Base-by-base conservation (phyloP, 2,888 invertebrate species). In the Cephus spinipes region DNA sequence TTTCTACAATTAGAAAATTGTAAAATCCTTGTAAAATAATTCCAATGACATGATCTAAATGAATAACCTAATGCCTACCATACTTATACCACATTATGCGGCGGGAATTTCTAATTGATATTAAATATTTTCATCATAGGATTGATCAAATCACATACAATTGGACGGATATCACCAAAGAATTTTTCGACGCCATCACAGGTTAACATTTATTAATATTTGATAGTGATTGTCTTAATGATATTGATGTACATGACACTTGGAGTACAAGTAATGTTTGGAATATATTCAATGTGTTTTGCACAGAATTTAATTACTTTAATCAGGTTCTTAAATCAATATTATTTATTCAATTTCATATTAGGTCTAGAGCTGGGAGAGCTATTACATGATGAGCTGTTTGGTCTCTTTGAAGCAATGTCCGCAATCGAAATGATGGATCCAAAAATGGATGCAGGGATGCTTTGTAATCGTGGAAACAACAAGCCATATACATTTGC, bases 341-440 rank as follows among this genome's bases (percentile, higher is more conserved):
- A 76, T 40, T 23, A 40, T 6, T 55, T 55, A 55, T 55, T 23
- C 9, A 71, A 73, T 31, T 73, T 34, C 30, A n/a, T 34, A 73
- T 79, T 86, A 95, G 97, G 97, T 89, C 92, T 99, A 80, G 93
- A 96, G 86, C 93, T 98, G 76, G 99, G 99, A 3, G 98, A 99
- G 92, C 92, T 99, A 55, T 93, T 98, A 11, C 98, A 98, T 88
- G 98, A 98, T 93, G 96, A 97, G 76, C 92, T 96, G 32, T 98
- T 96, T 93, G 97, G 98, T 4, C 93, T 99, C 69, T 98, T 98
- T 92, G 99, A 99, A 92, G 99, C 99, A 0, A 99, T 99, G 99
- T 98, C 99, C 0, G 99, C 99, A 0, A 99, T 99, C 87, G 99
- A 99, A 92, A 98, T 99, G 97, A 99, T 99, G 99, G 99, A 99